Base-by-base conservation (phyloP, 2,113 vertebrate genomes). In the Athene noctua region DNA sequence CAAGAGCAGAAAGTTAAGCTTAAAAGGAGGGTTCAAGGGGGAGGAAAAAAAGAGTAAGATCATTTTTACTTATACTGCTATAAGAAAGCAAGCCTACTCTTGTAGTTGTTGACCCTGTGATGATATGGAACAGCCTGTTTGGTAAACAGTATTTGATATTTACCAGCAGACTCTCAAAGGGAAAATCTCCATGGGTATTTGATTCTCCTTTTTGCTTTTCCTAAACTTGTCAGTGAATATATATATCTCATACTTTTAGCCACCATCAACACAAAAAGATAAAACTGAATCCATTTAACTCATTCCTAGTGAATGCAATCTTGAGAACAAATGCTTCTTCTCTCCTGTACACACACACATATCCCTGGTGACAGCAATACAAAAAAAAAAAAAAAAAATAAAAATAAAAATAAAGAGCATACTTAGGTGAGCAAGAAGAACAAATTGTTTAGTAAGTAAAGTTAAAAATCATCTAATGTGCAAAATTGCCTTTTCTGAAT, bases 41-140 rank as follows among this genome's bases (percentile, higher is more conserved):
- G 2, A 3, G 0, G 20, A 1, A 7, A 11, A 34, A 26, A 42
- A 4, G 7, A 0, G 6, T 15, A 70, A 71, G 17, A 63, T 44
- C 15, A 23, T 25, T 82, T 55, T 67, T 79, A 67, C 19, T 40
- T 75, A 36, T 16, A n/a, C 5, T 68, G 19, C 8, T 86, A 5
- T 27, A 40, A 81, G 49, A 85, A 92, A 80, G 21, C 6, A 70
- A 90, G 13, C 8, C 12, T 85, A 27, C 3, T 77, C 54, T 66
- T 66, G 23, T 7, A 59, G 13, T 63, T 88, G 5, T 44, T 91
- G 61, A 59, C 23, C 10, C 20, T 55, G n/a, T 46, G 62, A 57
- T 36, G 29, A 55, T 17, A 63, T 3, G 16, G 26, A 91, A 58
- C 14, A 57, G 9, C 4, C 27, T 27, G 4, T 25, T 89, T 68